Evolutionary conservation across 2,113 vertebrate genomes (phyloP).

Genomic region (Acinonyx jubatus): DNA sequence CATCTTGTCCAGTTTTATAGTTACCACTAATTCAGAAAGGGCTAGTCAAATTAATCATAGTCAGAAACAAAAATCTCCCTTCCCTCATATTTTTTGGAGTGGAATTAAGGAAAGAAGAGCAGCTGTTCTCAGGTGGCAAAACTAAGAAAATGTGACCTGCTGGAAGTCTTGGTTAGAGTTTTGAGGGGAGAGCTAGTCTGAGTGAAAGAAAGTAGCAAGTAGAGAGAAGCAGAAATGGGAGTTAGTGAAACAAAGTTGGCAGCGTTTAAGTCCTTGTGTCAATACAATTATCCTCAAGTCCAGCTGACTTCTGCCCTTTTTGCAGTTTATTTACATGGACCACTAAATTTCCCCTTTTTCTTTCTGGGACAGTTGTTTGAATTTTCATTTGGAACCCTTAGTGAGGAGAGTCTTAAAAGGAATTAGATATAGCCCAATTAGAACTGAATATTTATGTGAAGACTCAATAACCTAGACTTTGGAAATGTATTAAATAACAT

Average conservation of each 20-base stretch:
- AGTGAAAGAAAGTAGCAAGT: neutral
- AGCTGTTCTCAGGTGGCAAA: neutral
- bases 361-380: neutral
- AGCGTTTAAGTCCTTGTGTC: neutral
- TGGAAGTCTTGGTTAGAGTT: neutral
- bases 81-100: neutral
- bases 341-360: neutral
- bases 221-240: neutral
- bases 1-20: neutral
- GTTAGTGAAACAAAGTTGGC: neutral
- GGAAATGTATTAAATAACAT: neutral
- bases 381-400: conserved; percentile 24
- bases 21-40: neutral
- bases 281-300: neutral
- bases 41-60: neutral
- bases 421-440: neutral
- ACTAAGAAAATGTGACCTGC: neutral
- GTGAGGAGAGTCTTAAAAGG: neutral
- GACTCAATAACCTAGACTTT: neutral
- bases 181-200: neutral
- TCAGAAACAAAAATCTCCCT: neutral
- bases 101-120: neutral
- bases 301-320: neutral
- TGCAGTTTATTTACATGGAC: neutral
- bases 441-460: neutral